Evolutionary conservation across 64 coral and sea anemone genomes (phyloP), one percentile per base, ranked within the genome.

Genomic region (Montipora cactus): DNA sequence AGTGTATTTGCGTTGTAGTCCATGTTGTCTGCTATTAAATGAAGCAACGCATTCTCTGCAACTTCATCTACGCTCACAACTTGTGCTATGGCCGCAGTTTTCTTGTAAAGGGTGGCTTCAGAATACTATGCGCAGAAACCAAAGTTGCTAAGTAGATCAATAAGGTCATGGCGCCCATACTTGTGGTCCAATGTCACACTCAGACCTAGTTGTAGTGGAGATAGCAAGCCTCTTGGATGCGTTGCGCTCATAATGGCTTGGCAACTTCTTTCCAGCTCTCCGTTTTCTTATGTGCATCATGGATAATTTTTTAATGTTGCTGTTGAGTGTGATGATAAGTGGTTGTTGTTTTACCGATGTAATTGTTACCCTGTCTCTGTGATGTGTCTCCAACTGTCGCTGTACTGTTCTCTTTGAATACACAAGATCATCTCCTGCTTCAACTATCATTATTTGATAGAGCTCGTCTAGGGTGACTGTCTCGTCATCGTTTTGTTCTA

Each of bases 381-480:
- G 81, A 59, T 90, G 89, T 23, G 89, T 15, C 7, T n/a, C 21
- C 21, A 90, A 79, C 20, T 90, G 50, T 45, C 46, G 44, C 16
- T 80, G 89, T 12, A 90, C 13, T 80, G 89, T 7, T 77, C 37
- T 22, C 77, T 79, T 79, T 16, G 77, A 46, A 79, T 48, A 79
- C 22, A 28, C 22, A 44, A 2, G 4, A 16, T 89, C 87, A 75
- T 47, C 52, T 76, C 44, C 87, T 89, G 87, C 71, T 55, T 89
- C 2, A 89, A 6, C 49, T 77, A 23, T 16, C 73, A 78, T 74
- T 47, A 89, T 89, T 89, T 89, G 47, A 89, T 75, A 77, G 22
- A 89, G 87, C 19, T 89, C 72, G 73, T 76, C 87, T 74, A 89
- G 73, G 47, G 87, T 89, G 47, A 89, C 53, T 9, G 87, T 89